phyloP scores from a whole-genome alignment of 2,113 vertebrate genomes.

The Cairina moschata region DNA sequence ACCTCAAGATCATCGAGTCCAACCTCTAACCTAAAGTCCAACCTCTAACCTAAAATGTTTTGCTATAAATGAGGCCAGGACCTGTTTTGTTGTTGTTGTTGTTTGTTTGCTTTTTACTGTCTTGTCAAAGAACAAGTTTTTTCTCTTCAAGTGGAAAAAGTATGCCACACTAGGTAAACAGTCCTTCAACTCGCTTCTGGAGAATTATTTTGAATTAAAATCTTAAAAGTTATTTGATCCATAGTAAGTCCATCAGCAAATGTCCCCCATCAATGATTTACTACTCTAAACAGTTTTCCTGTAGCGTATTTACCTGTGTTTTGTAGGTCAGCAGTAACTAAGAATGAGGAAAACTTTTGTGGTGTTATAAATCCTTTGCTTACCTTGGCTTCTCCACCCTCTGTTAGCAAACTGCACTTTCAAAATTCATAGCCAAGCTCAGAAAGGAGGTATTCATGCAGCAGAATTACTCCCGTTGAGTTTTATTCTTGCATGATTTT shows the following conservation, averaged over 20 bases:
- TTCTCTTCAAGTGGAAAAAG: background rate
- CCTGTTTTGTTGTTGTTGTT: no score
- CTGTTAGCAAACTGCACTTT: background rate
- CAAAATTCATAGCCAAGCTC: background rate
- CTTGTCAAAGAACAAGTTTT: background rate
- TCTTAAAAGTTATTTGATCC: background rate
- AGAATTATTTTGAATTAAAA: background rate
- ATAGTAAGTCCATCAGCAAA: background rate
- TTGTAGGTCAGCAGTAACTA: constrained; percentile 20
- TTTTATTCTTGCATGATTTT: background rate
- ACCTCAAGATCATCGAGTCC: no score
- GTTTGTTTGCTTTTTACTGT: background rate
- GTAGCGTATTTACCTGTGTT: background rate
- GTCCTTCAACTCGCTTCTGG: background rate
- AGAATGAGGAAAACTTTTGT: constrained; percentile 37
- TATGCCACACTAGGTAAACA: background rate
- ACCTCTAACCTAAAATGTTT: no score
- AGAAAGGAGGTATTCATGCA: background rate
- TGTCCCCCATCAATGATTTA: constrained; percentile 51
- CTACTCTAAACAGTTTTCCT: background rate
- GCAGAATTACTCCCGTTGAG: background rate
- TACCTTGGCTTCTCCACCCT: background rate
- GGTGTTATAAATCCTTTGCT: constrained; percentile 48
- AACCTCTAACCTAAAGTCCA: no score
- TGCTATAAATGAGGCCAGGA: background rate